Base-by-base conservation (phyloP, 92 coral and sea anemone species). In the Parazoanthus atlanticus region DNA sequence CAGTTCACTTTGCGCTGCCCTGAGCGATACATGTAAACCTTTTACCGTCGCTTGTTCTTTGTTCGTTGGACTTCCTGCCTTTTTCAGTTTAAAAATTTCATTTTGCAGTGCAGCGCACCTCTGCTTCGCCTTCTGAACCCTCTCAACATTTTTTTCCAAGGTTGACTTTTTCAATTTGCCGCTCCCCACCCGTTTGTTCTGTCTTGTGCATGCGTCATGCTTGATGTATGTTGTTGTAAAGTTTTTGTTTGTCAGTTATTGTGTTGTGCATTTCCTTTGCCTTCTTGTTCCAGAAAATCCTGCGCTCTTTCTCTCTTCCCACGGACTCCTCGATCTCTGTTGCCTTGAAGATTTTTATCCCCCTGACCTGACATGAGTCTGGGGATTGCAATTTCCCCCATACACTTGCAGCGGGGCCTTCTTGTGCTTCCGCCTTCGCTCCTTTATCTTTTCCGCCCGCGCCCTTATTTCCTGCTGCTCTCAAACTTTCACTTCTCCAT, bases 211-310 rank as follows among this genome's bases (percentile, higher is more conserved):
- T 23, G 2, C 74, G 74, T 33, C 74, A 69, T 41, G 6, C 73
- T 29, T 66, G 73, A 30, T 66, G 73, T 29, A 66, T 23, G 73
- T 29, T 1, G 31, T 66, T 66, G 73, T 66, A 66, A 23, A 66
- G 73, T 66, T n/a, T 29, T 66, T 66, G 73, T 29, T 66, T 66
- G 73, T 66, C 73, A 66, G 29, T 66, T 66, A 66, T 66, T n/a
- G 73, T 66, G 0, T 41, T 41, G 47, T 41, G 47, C 47, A 3
- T 41, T 41, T 41, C 8, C 10, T 29, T 66, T 66, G 73, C 26
- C 28, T 66, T 66, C 26, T 66, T 66, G 29, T 66, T 66, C 73
- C 73, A 66, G 32, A 66, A 66, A n/a, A n/a, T 66, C 29, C 29
- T n/a, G 29, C 73, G n/a, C 73, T 66, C 73, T n/a, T 66, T 66